A percentile compares a stretch with the other conserved stretches of the same genome.
phyloP scores from a whole-genome alignment of 1,140 invertebrate species.

The Heterodera schachtii region DNA sequence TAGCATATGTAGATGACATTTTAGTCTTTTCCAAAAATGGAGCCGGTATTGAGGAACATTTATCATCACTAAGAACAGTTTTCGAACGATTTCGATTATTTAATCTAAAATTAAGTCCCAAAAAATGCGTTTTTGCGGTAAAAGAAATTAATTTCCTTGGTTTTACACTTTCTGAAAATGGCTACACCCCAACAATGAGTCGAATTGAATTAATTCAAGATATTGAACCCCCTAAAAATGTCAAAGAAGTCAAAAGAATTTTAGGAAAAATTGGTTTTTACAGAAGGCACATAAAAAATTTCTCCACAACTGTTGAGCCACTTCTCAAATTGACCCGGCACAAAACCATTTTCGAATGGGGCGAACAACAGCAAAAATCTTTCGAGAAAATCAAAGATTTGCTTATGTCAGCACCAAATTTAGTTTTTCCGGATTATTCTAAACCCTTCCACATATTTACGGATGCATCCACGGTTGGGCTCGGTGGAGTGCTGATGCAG shows the following conservation, averaged over 20 bases:
- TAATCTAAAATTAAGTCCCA: background rate
- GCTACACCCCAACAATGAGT: background rate
- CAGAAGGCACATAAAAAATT: background rate
- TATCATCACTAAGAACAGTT: background rate
- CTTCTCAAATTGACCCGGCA: background rate
- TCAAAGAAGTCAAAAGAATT: conserved; percentile 7
- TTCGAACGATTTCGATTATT: background rate
- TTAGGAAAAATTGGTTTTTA: background rate
- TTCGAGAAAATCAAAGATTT: conserved; percentile 15
- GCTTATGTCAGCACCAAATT: background rate
- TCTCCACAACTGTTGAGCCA: background rate
- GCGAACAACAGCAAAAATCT: conserved; percentile 10
- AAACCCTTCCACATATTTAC: conserved; percentile 18
- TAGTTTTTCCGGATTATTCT: conserved; percentile 23
- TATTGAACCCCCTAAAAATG: background rate
- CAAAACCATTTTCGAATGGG: conserved; percentile 1
- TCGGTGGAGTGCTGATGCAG: conserved; percentile 21
- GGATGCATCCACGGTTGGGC: conserved; percentile 6
- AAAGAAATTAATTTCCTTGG: background rate
- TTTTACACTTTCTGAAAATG: background rate
- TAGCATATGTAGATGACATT: background rate
- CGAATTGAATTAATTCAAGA: background rate
- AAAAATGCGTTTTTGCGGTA: conserved; percentile 1
- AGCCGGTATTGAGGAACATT: background rate
- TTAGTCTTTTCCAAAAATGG: background rate